A percentile compares a stretch with the other conserved stretches of the same genome.
Evolutionary conservation across 2,797 vertebrate species (phyloP).

Genomic region (Huso huso): DNA sequence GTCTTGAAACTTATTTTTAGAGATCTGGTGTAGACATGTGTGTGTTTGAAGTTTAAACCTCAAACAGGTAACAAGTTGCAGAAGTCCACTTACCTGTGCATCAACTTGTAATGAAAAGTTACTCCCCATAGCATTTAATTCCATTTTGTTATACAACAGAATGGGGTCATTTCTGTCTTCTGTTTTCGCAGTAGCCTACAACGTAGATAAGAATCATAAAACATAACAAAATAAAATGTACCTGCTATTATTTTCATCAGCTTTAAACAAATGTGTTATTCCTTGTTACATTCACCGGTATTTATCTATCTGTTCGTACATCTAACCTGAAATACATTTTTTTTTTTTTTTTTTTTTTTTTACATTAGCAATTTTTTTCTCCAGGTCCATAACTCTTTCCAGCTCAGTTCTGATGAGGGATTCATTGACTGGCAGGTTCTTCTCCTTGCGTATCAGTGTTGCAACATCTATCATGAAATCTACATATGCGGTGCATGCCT

Average conservation of each 20-base stretch:
- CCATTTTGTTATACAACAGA: constrained; percentile 88
- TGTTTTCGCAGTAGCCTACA: constrained; percentile 76
- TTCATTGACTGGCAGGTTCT: constrained; percentile 51
- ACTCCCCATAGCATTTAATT: constrained; percentile 64
- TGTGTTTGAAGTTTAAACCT: too few species aligned
- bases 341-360: constrained; percentile 41
- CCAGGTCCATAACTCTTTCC: constrained; percentile 72
- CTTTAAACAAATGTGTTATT: too few species aligned
- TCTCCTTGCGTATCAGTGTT: constrained; percentile 74
- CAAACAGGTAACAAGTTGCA: too few species aligned
- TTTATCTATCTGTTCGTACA: too few species aligned
- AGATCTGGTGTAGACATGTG: too few species aligned
- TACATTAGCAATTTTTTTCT: constrained; percentile 89
- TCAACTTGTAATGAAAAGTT: constrained; percentile 76
- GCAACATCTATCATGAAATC: constrained; percentile 84
- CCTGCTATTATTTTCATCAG: too few species aligned
- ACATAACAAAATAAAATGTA: too few species aligned
- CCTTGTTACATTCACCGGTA: too few species aligned
- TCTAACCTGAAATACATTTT: not conserved
- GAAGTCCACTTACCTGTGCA: constrained; percentile 53
- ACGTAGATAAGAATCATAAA: not conserved
- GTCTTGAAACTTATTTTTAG: too few species aligned
- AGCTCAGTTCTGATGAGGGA: constrained; percentile 60
- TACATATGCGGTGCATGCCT: constrained; percentile 82
- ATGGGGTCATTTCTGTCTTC: constrained; percentile 87